Evolutionary conservation across 2,888 invertebrate species (phyloP).

Genomic region (Temnothorax unifasciatus): DNA sequence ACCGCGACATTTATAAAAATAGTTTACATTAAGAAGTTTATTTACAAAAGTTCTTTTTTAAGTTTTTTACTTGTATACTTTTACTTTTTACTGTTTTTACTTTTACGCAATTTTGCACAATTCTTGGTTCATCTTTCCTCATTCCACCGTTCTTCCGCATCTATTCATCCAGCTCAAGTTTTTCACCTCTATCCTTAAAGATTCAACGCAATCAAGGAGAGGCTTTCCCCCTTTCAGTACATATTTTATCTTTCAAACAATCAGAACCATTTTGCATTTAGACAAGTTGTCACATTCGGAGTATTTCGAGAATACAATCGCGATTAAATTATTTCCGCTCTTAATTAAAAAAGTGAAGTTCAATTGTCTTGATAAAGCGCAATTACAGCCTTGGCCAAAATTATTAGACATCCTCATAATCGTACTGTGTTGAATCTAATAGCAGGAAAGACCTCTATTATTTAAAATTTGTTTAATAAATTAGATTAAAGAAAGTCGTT

Average conservation of each 20-base stretch:
- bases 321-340: background rate
- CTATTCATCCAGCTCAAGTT: conserved; percentile 13
- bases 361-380: background rate
- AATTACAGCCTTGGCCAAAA: background rate
- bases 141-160: background rate
- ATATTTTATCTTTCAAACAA: background rate
- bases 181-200: conserved; percentile 16
- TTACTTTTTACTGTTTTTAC: background rate
- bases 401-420: too few species aligned
- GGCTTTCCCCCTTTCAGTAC: background rate
- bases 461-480: too few species aligned
- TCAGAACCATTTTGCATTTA: conserved; percentile 29
- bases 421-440: too few species aligned
- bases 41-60: background rate
- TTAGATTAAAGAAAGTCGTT: too few species aligned
- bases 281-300: conserved; percentile 1
- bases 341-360: background rate
- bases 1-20: background rate
- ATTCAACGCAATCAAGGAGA: conserved; percentile 6
- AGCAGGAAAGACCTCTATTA: too few species aligned
- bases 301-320: background rate
- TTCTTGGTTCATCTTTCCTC: background rate
- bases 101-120: background rate
- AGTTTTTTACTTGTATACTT: too few species aligned
- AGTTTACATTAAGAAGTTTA: background rate